Evolutionary conservation across 2,797 vertebrate genomes (phyloP), one percentile per base, ranked within the genome.

Genomic region (Linurgus olivaceus): DNA sequence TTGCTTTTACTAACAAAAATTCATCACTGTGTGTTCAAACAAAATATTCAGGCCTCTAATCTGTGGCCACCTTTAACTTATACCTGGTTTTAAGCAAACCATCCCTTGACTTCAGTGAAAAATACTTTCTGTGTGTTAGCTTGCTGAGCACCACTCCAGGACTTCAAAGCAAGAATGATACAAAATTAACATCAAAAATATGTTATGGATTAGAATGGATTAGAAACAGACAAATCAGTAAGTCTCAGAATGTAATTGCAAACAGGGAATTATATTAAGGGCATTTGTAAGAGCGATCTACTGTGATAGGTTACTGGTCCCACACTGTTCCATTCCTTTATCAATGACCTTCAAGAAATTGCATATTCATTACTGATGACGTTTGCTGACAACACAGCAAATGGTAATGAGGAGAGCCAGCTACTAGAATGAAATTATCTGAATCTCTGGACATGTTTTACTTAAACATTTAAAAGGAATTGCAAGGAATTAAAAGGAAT

Each of bases 91-190:
- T 61, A 94, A 91, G 84, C 45, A 91, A 94, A 80, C 45, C 33
- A 82, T 57, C 52, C 52, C 85, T 91, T 88, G 72, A 95, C 68
- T 96, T 88, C 45, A 77, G 78, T 68, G 65, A 94, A 94, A 95
- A 94, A 80, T 72, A 94, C 62, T 86, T 95, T 82, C 48, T 94
- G 38, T n/a, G 11, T 65, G 87, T 72, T 90, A 94, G 91, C 91
- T 94, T 93, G 61, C 90, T 90, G 90, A 93, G 78, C 38, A 93
- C 65, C 57, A 62, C 66, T 88, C 50, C 33, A 86, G 54, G 65
- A 96, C 95, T 95, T 96, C 96, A 96, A 96, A 96, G 96, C 61
- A 91, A 93, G 91, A 96, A 93, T 91, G 94, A 96, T 96, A 96
- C 54, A 94, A 95, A 96, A 96, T 96, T 96, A 96, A 94, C 91